phyloP scores from a whole-genome alignment of 2,888 invertebrate genomes.

The Drosophila robusta region DNA sequence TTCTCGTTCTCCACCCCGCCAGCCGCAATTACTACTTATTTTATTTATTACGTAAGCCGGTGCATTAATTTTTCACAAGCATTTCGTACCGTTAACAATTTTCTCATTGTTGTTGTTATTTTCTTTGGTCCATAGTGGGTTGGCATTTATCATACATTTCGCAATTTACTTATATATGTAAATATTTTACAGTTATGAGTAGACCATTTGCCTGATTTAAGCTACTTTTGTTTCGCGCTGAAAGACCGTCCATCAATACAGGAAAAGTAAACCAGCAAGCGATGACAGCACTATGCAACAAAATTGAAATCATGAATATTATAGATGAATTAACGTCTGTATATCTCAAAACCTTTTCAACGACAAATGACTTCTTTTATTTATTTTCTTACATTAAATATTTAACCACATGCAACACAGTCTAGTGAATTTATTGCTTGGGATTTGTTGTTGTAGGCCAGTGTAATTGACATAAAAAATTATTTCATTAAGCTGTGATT shows the following conservation, averaged over 20 bases:
- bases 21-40: slow-evolving; percentile 75
- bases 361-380: background rate
- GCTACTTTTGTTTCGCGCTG: slow-evolving; percentile 50
- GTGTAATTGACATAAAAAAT: slow-evolving; percentile 57
- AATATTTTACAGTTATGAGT: slow-evolving; percentile 64
- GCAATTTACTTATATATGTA: slow-evolving; percentile 46
- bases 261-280: background rate
- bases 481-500: slow-evolving; percentile 65
- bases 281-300: slow-evolving; percentile 5
- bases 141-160: slow-evolving; percentile 54
- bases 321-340: background rate
- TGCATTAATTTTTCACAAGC: slow-evolving; percentile 76
- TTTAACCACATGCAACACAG: background rate
- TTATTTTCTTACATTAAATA: background rate
- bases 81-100: slow-evolving; percentile 49
- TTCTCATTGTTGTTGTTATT: slow-evolving; percentile 30
- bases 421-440: no score
- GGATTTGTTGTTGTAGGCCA: background rate
- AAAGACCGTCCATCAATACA: slow-evolving; percentile 40
- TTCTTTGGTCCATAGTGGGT: slow-evolving; percentile 20
- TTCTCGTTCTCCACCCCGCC: slow-evolving; percentile 16
- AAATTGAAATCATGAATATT: background rate
- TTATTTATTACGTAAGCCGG: slow-evolving; percentile 74
- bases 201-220: slow-evolving; percentile 64
- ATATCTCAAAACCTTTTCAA: background rate